Conservation (phyloP, 2,888 invertebrate species). For the Bombylius discolor region DNA sequence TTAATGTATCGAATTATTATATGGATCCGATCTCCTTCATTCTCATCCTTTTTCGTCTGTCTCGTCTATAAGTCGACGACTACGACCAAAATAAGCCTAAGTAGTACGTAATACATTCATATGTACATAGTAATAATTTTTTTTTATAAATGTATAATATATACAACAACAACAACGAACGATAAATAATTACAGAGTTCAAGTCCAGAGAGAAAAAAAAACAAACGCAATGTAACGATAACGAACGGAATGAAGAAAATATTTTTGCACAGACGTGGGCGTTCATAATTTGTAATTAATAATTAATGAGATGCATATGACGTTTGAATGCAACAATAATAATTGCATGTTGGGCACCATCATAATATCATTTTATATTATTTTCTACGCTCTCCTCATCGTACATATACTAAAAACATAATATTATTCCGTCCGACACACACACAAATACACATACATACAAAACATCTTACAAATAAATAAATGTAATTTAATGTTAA, state of each 20-base stretch:
- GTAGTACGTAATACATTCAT: too few species aligned
- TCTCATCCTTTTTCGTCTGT: too few species aligned
- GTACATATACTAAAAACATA: not conserved
- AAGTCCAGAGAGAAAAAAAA: too few species aligned
- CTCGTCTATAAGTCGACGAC: too few species aligned
- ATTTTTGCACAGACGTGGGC: constrained; percentile 16
- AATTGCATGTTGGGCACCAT: constrained; percentile 2
- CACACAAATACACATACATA: not conserved
- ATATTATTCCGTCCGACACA: not conserved
- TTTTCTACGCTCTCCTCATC: not conserved
- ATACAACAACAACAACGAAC: too few species aligned
- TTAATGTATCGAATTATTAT: not conserved
- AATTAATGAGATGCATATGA: constrained; percentile 21
- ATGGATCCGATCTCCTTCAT: too few species aligned
- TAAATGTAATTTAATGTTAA: not conserved
- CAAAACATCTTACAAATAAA: not conserved
- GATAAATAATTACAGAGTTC: too few species aligned
- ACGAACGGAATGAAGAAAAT: not conserved
- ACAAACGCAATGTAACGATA: too few species aligned
- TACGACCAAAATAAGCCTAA: too few species aligned
- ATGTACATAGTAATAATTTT: too few species aligned
- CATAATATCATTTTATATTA: not conserved
- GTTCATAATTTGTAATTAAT: constrained; percentile 21
- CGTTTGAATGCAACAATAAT: constrained; percentile 15
- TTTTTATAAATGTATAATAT: too few species aligned